A percentile compares a stretch with the other conserved stretches of the same genome.
These are phyloP conservation scores for Dromius quadrimaculatus DNA, from an alignment of 2,888 invertebrate genomes.

Conservation along the genomic window DNA sequence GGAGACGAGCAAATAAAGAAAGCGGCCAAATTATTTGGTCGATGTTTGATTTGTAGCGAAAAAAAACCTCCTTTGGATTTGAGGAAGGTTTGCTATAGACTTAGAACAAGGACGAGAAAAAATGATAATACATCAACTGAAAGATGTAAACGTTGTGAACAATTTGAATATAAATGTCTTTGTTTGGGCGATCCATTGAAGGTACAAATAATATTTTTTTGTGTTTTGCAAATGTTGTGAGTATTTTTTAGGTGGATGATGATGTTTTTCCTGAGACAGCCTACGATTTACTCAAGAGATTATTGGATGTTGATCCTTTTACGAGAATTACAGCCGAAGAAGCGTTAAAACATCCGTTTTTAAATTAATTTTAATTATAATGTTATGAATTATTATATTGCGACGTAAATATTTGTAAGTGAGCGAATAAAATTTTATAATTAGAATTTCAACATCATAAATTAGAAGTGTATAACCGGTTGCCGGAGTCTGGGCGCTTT, in stretches of 20 bases:
- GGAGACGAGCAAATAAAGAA: conserved; percentile 78
- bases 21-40: conserved; percentile 76
- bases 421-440: conserved; percentile 34
- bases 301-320: conserved; percentile 85
- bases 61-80: conserved; percentile 68
- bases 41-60: conserved; percentile 70
- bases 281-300: conserved; percentile 77
- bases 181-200: conserved; percentile 60
- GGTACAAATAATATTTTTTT: conserved; percentile 33
- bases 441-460: conserved; percentile 3
- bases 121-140: conserved; percentile 51
- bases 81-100: conserved; percentile 66
- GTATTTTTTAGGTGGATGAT: conserved; percentile 58
- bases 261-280: conserved; percentile 76
- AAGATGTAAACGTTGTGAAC: conserved; percentile 65
- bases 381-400: background rate
- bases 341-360: conserved; percentile 83
- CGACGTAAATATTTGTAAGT: conserved; percentile 13
- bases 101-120: conserved; percentile 62
- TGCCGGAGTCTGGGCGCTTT: conserved; percentile 13
- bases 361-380: conserved; percentile 61
- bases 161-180: conserved; percentile 64
- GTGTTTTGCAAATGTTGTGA: conserved; percentile 49
- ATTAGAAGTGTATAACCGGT: conserved; percentile 22
- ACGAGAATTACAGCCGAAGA: conserved; percentile 79